phyloP scores from a whole-genome alignment of 2,113 vertebrate species.

The Ellobius talpinus region DNA sequence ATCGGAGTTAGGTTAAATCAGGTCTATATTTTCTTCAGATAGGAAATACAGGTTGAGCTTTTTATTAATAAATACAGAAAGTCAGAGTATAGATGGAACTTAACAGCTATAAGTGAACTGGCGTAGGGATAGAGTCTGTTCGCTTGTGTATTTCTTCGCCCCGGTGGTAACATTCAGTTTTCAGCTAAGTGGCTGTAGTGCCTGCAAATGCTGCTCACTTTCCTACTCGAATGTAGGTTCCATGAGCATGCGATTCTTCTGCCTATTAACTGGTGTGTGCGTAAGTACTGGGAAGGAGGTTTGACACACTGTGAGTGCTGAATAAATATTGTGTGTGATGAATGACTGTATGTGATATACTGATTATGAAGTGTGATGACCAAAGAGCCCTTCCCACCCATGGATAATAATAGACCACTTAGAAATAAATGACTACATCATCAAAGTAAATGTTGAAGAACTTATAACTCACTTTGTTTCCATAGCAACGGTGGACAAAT shows the following conservation, averaged over 20 bases:
- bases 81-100: not conserved
- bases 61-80: not conserved
- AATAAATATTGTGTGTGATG: constrained; percentile 1
- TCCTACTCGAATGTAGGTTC: not conserved
- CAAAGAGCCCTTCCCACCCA: not conserved
- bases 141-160: not conserved
- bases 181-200: not conserved
- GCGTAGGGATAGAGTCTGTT: not conserved
- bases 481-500: constrained; percentile 88
- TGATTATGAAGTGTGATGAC: constrained; percentile 54
- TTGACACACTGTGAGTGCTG: not conserved
- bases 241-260: not conserved
- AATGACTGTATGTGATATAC: not conserved
- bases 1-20: not conserved
- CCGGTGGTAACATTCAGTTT: not conserved
- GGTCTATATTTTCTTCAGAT: constrained; percentile 6
- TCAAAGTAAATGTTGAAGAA: constrained; percentile 60
- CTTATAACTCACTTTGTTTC: constrained; percentile 79
- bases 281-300: not conserved
- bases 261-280: not conserved
- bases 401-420: constrained; percentile 27
- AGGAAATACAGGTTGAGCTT: not conserved
- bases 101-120: not conserved
- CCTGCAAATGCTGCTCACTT: not conserved
- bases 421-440: constrained; percentile 58